phyloP scores from a whole-genome alignment of 2,113 vertebrate species.

The Felis catus region F.catus_Fca126_mat1.0 CM031412.1:193772001-193772500 shows the following conservation, averaged over 20 bases:
- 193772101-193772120: not conserved
- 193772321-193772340: not conserved
- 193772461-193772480: not conserved
- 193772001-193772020: not conserved
- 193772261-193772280: slow-evolving; percentile 57
- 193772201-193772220: slow-evolving; percentile 76
- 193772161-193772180: slow-evolving; percentile 59
- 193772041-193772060: slow-evolving; percentile 9
- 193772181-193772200: slow-evolving; percentile 74
- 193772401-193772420: slow-evolving; percentile 4
- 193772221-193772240: slow-evolving; percentile 46
- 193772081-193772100: not conserved
- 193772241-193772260: slow-evolving; percentile 59
- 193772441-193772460: not conserved
- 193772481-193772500: not conserved
- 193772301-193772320: slow-evolving; percentile 33
- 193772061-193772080: not conserved
- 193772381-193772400: not conserved
- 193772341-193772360: not conserved
- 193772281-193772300: slow-evolving; percentile 50
- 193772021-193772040: slow-evolving; percentile 18
- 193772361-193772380: not conserved
- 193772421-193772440: not conserved
- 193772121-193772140: slow-evolving; percentile 38
- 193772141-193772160: slow-evolving; percentile 61